phyloP scores from a whole-genome alignment of 2,797 vertebrate genomes.

The Fringilla coelebs region DNA sequence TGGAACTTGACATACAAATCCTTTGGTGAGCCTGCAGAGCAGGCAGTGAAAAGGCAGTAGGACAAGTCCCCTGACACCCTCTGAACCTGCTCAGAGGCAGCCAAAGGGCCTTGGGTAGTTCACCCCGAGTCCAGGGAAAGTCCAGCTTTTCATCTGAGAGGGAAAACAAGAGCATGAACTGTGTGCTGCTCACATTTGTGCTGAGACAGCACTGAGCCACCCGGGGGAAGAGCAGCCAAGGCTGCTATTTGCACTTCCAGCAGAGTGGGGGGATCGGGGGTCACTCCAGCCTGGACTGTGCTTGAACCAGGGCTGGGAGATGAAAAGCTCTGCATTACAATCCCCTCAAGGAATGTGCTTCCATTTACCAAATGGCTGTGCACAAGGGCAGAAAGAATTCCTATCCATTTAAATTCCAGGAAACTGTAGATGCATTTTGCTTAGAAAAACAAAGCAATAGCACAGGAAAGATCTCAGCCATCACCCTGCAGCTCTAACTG shows the following conservation, averaged over 20 bases:
- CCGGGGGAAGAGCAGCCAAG: background rate
- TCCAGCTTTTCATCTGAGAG: background rate
- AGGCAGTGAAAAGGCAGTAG: background rate
- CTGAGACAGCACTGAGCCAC: background rate
- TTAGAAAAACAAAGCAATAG: slow-evolving; percentile 43
- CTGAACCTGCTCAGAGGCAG: background rate
- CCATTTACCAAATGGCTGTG: slow-evolving; percentile 39
- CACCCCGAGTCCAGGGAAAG: background rate
- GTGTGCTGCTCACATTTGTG: background rate
- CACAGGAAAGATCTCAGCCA: background rate
- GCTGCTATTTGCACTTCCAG: slow-evolving; percentile 13
- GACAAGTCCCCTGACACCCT: background rate
- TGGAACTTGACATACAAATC: background rate
- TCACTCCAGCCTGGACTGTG: background rate
- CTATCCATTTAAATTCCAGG: slow-evolving; percentile 50
- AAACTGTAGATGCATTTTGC: slow-evolving; percentile 40
- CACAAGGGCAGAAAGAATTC: slow-evolving; percentile 49
- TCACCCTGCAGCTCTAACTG: background rate
- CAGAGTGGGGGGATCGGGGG: background rate
- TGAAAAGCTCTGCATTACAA: slow-evolving; percentile 48
- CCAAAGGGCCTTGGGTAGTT: background rate
- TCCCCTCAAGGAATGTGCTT: slow-evolving; percentile 28
- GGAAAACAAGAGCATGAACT: background rate
- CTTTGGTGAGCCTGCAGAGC: background rate
- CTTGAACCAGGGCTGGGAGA: slow-evolving; percentile 28